Evolutionary conservation across 2,797 vertebrate species (phyloP), one percentile per base, ranked within the genome.

Genomic region (Lycodopsis pacificus): DNA sequence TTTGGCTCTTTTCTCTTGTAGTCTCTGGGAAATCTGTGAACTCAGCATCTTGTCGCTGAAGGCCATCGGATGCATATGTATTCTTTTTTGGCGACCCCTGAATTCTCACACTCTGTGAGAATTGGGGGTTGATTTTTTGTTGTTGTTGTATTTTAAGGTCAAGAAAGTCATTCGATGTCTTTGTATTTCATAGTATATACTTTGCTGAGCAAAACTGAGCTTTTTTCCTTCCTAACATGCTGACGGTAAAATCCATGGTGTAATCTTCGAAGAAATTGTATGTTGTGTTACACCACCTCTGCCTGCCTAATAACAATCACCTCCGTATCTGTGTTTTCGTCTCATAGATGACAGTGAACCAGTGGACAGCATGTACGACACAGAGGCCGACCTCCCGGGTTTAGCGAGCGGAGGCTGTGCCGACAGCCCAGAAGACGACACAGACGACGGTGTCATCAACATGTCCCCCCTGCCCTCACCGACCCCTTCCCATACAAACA

Each of bases 281-380:
- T 19, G 34, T 44, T 13, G 20, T 56, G 30, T 72, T 73, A 13
- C 32, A 38, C 25, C 25, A 65, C 5, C 6, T 61, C 22, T 27
- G 1, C 62, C 30, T 34, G 51, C 19, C 9, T 36, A 14, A 73
- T 66, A 70, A 80, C 59, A 61, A 5, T 40, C 2, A 0, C 22
- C 2, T 71, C 1, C 20, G n/a, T 56, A 0, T 66, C 5, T 77
- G 13, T 79, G 22, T 65, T 69, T 81, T 81, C 72, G 44, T 67
- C n/a, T 80, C 83, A 44, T 81, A 98, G 98, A 98, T 96, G 98
- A 99, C 96, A 97, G 95, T 76, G 97, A 99, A 93, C 81, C 96
- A 93, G 96, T 96, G 94, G 95, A 95, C 75, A 96, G 94, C 95
- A 96, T 98, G 97, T 99, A 97, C 20, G 97, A 97, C 94, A 96